Conservation (phyloP, 2,797 vertebrate species). For the Poeciliopsis paucimaculata region DNA sequence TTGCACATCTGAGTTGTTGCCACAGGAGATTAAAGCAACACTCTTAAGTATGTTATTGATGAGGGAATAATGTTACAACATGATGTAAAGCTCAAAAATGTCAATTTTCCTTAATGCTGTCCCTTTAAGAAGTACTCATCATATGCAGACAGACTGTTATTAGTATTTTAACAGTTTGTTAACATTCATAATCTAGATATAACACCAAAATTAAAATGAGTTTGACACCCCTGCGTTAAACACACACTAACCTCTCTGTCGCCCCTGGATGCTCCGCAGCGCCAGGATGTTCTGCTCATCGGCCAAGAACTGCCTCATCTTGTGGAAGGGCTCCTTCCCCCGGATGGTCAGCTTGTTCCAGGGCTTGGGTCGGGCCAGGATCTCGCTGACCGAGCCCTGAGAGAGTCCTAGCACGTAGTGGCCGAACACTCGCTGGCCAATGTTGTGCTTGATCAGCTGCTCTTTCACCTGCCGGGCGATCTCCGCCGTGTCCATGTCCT, state of each 20-base stretch:
- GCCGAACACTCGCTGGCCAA: slow-evolving; percentile 96
- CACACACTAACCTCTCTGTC: slow-evolving; percentile 90
- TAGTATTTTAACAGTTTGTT: too few relatives aligned
- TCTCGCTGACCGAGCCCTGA: slow-evolving; percentile 96
- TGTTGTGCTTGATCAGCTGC: slow-evolving; percentile 99
- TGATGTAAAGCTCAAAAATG: too few relatives aligned
- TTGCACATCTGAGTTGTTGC: too few relatives aligned
- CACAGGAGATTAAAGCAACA: too few relatives aligned
- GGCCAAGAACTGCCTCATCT: slow-evolving; percentile 98
- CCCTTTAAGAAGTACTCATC: too few relatives aligned
- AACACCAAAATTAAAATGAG: too few relatives aligned
- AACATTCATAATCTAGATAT: too few relatives aligned
- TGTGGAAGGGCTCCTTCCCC: slow-evolving; percentile 97
- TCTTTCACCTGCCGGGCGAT: slow-evolving; percentile 98
- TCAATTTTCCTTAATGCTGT: too few relatives aligned
- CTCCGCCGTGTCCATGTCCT: slow-evolving; percentile 96
- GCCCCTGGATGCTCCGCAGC: slow-evolving; percentile 95
- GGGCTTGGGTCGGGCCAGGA: slow-evolving; percentile 94
- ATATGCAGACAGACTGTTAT: too few relatives aligned
- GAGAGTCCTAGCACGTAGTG: slow-evolving; percentile 97
- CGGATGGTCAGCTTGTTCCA: slow-evolving; percentile 97
- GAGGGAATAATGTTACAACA: too few relatives aligned
- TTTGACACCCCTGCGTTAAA: slow-evolving; percentile 3
- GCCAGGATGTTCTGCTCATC: slow-evolving; percentile 98
- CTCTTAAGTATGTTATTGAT: too few relatives aligned